A percentile compares a stretch with the other conserved stretches of the same genome.
Conservation (phyloP, 2,113 vertebrate species). For the Panurus biarmicus region DNA sequence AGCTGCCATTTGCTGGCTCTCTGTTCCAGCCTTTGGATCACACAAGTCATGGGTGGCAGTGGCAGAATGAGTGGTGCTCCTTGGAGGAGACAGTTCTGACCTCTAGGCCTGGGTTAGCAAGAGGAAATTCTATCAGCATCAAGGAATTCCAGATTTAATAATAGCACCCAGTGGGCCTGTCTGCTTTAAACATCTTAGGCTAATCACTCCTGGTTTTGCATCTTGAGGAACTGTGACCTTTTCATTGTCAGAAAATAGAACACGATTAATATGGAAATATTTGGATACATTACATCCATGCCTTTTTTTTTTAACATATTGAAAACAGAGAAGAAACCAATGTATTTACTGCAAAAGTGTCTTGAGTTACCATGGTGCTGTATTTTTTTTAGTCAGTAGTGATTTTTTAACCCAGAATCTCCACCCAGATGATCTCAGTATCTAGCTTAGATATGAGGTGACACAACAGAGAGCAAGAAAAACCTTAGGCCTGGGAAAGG, state of each 20-base stretch:
- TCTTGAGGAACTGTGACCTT: neutral
- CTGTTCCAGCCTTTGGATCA: neutral
- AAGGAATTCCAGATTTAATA: neutral
- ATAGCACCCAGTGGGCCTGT: fast-evolving
- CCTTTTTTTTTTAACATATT: neutral
- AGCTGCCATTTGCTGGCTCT: neutral
- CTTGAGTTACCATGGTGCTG: neutral
- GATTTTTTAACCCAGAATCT: neutral
- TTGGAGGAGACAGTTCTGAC: neutral
- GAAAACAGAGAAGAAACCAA: neutral
- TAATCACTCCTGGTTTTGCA: neutral
- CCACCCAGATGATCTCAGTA: neutral
- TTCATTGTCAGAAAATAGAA: neutral
- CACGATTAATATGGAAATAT: neutral
- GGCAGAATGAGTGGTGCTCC: neutral
- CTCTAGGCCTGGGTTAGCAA: fast-evolving
- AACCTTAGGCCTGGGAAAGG: slow-evolving; percentile 53
- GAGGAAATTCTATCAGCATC: neutral
- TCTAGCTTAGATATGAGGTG: slow-evolving; percentile 40
- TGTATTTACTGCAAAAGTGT: neutral
- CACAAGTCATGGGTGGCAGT: neutral
- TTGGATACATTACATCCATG: neutral
- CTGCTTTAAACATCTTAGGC: neutral
- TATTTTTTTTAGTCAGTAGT: neutral
- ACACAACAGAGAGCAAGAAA: slow-evolving; percentile 7